These are phyloP conservation scores for Lithosia quadra DNA, from an alignment of 2,888 invertebrate genomes.

Conservation along the genomic window DNA sequence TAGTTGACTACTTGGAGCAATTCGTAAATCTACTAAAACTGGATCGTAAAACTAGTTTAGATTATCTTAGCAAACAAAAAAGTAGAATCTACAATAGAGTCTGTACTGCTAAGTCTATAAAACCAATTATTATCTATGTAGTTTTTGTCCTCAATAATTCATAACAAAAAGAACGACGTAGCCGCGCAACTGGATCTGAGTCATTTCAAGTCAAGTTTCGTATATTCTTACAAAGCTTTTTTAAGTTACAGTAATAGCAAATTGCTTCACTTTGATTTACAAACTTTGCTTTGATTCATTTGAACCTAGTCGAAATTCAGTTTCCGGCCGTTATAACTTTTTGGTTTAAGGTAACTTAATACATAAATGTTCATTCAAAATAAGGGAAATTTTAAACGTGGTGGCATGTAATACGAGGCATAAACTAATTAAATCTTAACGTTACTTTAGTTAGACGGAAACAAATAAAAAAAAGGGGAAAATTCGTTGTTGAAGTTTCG, in stretches of 20 bases:
- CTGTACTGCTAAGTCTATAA: not conserved
- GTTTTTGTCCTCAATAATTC: constrained; percentile 7
- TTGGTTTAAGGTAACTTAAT: constrained; percentile 21
- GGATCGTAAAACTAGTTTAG: constrained; percentile 22
- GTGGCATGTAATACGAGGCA: not conserved
- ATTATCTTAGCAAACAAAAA: constrained; percentile 12
- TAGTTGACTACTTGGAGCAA: constrained; percentile 6
- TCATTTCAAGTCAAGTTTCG: constrained; percentile 20
- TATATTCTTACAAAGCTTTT: constrained; percentile 15
- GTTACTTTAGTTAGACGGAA: not conserved
- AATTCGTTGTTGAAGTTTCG: not conserved
- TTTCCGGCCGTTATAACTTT: constrained; percentile 24
- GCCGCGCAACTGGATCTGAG: not conserved
- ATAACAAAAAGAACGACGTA: not conserved
- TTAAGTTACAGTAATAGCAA: constrained; percentile 31
- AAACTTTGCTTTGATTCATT: constrained; percentile 25
- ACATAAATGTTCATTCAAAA: constrained; percentile 21
- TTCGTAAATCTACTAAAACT: not conserved
- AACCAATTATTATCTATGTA: constrained; percentile 7
- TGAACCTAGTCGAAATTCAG: constrained; percentile 23
- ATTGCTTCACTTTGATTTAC: constrained; percentile 8
- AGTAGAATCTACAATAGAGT: not conserved
- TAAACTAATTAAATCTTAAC: not conserved
- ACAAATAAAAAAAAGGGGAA: too few relatives aligned
- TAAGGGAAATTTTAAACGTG: constrained; percentile 12